Evolutionary conservation across 2,888 invertebrate genomes (phyloP).

Genomic region (Polydrusus cervinus): DNA sequence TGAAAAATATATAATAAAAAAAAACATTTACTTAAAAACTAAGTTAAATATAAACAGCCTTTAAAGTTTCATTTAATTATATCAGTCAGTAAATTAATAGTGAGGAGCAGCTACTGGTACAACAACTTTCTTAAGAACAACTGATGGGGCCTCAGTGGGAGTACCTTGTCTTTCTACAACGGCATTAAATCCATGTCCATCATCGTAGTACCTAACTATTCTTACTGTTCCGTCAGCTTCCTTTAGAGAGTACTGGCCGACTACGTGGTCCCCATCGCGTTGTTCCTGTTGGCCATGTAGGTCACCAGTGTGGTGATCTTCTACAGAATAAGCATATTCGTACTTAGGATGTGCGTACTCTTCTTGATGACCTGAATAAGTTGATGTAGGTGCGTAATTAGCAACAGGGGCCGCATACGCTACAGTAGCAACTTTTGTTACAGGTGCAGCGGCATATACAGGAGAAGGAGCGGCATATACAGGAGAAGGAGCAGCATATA

Average conservation of each 20-base stretch:
- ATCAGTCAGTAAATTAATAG: background rate
- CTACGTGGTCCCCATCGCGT: slow-evolving; percentile 82
- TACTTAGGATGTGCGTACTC: slow-evolving; percentile 83
- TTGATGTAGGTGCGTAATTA: slow-evolving; percentile 61
- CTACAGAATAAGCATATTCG: slow-evolving; percentile 83
- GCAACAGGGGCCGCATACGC: slow-evolving; percentile 4
- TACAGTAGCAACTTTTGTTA: background rate
- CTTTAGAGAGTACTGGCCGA: slow-evolving; percentile 81
- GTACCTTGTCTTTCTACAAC: slow-evolving; percentile 71
- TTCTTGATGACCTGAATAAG: slow-evolving; percentile 2
- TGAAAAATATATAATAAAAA: background rate
- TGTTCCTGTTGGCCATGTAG: slow-evolving; percentile 83
- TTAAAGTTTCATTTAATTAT: background rate
- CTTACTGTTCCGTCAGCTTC: slow-evolving; percentile 84
- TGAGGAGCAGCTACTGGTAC: slow-evolving; percentile 25
- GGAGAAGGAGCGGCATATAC: slow-evolving; percentile 4
- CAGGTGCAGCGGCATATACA: background rate
- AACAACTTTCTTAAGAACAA: slow-evolving; percentile 22
- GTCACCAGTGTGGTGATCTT: slow-evolving; percentile 83
- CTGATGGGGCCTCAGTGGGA: slow-evolving; percentile 31
- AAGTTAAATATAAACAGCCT: slow-evolving; percentile 2
- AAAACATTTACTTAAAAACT: slow-evolving; percentile 21
- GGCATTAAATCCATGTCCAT: slow-evolving; percentile 83
- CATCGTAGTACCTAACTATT: slow-evolving; percentile 83
- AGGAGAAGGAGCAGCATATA: slow-evolving; percentile 4